These are phyloP conservation scores for Oreochromis grahami DNA, from an alignment of 2,797 vertebrate genomes.

Conservation along the genomic window DNA sequence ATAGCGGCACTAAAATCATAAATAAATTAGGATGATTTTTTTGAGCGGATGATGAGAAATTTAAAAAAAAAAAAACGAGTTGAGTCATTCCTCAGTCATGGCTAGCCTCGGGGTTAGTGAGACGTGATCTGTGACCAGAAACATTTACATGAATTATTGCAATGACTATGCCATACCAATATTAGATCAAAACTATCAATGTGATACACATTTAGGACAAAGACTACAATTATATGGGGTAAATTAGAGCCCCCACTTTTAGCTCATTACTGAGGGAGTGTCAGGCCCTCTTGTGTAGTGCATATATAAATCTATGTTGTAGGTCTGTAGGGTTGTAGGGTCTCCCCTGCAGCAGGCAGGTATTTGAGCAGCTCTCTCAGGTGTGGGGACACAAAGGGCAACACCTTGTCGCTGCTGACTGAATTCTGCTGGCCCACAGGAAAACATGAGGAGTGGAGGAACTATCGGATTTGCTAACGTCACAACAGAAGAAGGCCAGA, in stretches of 20 bases:
- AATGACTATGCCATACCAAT: neutral
- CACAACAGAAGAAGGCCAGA: slow-evolving; percentile 32
- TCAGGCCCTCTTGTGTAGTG: slow-evolving; percentile 19
- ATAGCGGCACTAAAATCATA: slow-evolving; percentile 15
- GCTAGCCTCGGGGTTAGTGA: neutral
- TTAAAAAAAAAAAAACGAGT: neutral
- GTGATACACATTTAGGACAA: slow-evolving; percentile 11
- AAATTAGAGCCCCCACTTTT: slow-evolving; percentile 2
- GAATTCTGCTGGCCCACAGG: slow-evolving; percentile 17
- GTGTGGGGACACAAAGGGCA: slow-evolving; percentile 12
- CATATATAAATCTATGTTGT: slow-evolving; percentile 21
- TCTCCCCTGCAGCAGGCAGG: slow-evolving; percentile 19
- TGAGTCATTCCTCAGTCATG: neutral
- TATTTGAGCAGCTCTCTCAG: slow-evolving; percentile 16
- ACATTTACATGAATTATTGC: slow-evolving; percentile 8
- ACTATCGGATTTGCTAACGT: slow-evolving; percentile 42
- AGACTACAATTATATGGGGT: slow-evolving; percentile 9
- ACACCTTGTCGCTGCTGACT: slow-evolving; percentile 19
- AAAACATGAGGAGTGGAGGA: slow-evolving; percentile 26
- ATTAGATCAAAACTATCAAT: slow-evolving; percentile 13
- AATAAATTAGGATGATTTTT: slow-evolving; percentile 1
- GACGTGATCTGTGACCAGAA: slow-evolving; percentile 2
- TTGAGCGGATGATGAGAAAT: neutral
- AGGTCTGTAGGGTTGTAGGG: neutral
- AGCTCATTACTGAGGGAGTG: neutral